Conservation (phyloP, 30 jellyfish, hydroid and myxozoan species). For the Aurelia aurita complex sp. Pacific region DNA sequence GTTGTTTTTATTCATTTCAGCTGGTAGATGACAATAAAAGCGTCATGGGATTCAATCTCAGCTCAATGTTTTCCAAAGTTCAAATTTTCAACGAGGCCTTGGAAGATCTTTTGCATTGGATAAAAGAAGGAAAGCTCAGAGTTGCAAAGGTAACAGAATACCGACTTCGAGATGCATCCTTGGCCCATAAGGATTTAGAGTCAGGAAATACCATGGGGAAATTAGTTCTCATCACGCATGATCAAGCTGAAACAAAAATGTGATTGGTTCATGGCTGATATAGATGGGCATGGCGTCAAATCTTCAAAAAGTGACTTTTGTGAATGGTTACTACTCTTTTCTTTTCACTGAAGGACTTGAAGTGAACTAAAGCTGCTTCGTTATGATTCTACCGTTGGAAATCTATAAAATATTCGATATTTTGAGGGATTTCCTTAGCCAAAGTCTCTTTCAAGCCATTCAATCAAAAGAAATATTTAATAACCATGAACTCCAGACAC, state of each 20-base stretch:
- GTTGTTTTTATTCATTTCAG: slow-evolving; percentile 19
- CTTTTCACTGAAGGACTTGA: too few relatives aligned
- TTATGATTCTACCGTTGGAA: too few relatives aligned
- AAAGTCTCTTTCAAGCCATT: too few relatives aligned
- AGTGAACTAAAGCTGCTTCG: too few relatives aligned
- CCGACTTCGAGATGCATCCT: slow-evolving; percentile 60
- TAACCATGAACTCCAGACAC: too few relatives aligned
- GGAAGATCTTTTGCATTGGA: slow-evolving; percentile 69
- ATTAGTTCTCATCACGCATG: slow-evolving; percentile 65
- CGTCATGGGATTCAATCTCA: slow-evolving; percentile 87
- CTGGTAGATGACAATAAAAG: slow-evolving; percentile 78
- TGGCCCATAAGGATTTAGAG: slow-evolving; percentile 87
- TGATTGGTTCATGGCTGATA: too few relatives aligned
- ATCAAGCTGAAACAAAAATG: background rate
- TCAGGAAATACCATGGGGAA: slow-evolving; percentile 90
- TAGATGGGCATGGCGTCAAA: too few relatives aligned
- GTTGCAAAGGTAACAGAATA: slow-evolving; percentile 89
- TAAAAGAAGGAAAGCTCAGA: slow-evolving; percentile 73
- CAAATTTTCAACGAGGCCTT: slow-evolving; percentile 73
- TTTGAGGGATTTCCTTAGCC: too few relatives aligned
- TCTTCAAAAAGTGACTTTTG: too few relatives aligned
- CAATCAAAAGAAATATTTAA: too few relatives aligned
- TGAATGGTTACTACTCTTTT: too few relatives aligned
- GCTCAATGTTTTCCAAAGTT: slow-evolving; percentile 67
- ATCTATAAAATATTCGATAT: too few relatives aligned